Percentiles rank a stretch among this genome's conserved stretches.
Evolutionary conservation across 1,140 invertebrate genomes (phyloP).

Genomic region (Araneus ventricosus): DNA sequence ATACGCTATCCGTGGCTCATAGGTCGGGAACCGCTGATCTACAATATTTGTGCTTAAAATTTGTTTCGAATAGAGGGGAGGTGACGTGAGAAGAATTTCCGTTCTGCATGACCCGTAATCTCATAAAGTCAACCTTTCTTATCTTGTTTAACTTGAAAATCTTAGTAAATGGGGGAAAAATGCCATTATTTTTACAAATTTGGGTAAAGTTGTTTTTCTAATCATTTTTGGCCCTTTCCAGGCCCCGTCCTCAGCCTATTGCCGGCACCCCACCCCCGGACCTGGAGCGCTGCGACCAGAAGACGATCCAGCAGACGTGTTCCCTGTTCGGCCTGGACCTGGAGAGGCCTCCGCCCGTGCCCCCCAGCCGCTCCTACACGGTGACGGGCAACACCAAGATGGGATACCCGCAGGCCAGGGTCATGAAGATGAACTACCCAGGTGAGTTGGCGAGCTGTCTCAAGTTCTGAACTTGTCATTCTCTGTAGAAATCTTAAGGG

Average conservation of each 20-base stretch:
- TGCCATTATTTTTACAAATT: no score
- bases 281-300: conserved; percentile 89
- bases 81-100: no score
- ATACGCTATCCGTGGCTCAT: no score
- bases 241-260: conserved; percentile 92
- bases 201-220: neutral
- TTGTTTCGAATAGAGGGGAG: no score
- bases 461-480: no score
- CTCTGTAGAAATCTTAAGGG: no score
- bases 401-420: conserved; percentile 93
- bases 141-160: no score
- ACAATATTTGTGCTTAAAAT: no score
- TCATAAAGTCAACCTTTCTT: no score
- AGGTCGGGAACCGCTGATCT: no score
- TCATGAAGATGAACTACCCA: conserved; percentile 94
- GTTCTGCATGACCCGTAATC: no score
- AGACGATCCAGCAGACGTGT: conserved; percentile 93
- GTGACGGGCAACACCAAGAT: conserved; percentile 95
- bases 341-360: conserved; percentile 94
- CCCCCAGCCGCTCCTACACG: conserved; percentile 92
- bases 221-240: conserved; percentile 55
- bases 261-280: conserved; percentile 82
- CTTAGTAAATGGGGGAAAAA: no score
- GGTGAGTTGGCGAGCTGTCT: conserved; percentile 79
- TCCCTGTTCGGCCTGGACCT: conserved; percentile 93